Percentiles rank a stretch among this genome's conserved stretches.
These are phyloP conservation scores for Brachionus rotundiformis DNA, from an alignment of 1,140 invertebrate species.

Conservation along the genomic window DNA sequence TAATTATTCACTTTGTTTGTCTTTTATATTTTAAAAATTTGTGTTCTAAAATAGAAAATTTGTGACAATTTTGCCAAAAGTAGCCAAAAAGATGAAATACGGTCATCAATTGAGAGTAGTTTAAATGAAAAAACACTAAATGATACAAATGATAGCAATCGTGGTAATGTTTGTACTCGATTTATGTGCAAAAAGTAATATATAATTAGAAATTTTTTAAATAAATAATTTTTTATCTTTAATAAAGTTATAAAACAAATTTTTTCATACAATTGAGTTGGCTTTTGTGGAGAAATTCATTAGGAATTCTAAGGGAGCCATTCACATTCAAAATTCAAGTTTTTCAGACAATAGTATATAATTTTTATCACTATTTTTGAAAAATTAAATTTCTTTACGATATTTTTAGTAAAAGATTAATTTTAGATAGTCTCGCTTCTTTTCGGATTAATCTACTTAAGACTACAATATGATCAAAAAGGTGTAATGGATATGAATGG, in stretches of 20 bases:
- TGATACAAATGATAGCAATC: background rate
- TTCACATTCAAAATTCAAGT: conserved; percentile 25
- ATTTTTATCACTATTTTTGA: background rate
- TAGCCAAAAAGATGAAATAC: background rate
- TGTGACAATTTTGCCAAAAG: conserved; percentile 16
- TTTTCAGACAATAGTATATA: conserved; percentile 53
- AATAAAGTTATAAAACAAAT: conserved; percentile 20
- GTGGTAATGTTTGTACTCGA: background rate
- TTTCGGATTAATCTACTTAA: conserved; percentile 45
- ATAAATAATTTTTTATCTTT: background rate
- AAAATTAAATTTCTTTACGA: too few species aligned
- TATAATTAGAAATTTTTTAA: background rate
- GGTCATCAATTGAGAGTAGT: background rate
- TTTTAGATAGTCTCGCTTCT: conserved; percentile 19
- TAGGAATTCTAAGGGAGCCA: conserved; percentile 27
- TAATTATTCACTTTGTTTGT: background rate
- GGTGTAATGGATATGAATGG: conserved; percentile 45
- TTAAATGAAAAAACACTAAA: background rate
- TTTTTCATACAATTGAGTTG: conserved; percentile 17
- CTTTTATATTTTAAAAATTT: too few species aligned
- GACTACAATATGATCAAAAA: conserved; percentile 41
- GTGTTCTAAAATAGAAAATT: conserved; percentile 19
- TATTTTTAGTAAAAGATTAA: too few species aligned
- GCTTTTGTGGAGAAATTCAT: conserved; percentile 30
- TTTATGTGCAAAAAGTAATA: background rate